Percentiles rank a stretch among this genome's conserved stretches.
phyloP scores from a whole-genome alignment of 1,140 invertebrate genomes.

The Nasonia longicornis region DNA sequence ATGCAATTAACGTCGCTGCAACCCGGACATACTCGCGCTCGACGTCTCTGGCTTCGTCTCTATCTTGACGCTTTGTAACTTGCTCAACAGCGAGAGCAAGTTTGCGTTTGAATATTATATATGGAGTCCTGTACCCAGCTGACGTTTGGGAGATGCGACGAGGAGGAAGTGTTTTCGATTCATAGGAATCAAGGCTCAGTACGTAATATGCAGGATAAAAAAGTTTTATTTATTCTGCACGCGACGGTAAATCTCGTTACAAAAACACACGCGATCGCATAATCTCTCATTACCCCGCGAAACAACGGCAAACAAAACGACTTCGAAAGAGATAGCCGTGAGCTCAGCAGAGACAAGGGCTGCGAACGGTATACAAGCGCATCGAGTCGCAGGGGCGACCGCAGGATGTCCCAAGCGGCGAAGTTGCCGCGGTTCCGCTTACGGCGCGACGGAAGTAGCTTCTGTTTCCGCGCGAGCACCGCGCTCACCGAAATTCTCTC shows the following conservation, averaged over 20 bases:
- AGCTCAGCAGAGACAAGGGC: not conserved
- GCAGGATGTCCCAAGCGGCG: constrained; percentile 11
- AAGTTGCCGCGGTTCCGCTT: constrained; percentile 11
- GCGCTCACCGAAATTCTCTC: not conserved
- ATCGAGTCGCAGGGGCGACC: not conserved
- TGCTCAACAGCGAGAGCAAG: not conserved
- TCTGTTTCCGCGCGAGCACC: not conserved
- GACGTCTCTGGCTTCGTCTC: not conserved
- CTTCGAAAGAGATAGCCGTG: not conserved
- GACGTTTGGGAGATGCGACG: not conserved
- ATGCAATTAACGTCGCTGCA: constrained; percentile 32
- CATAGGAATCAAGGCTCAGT: too few species aligned
- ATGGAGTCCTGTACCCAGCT: not conserved
- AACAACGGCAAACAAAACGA: not conserved
- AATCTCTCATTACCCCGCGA: not conserved
- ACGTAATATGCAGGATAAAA: too few species aligned
- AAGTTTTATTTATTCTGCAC: too few species aligned
- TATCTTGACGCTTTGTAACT: not conserved
- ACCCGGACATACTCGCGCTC: not conserved
- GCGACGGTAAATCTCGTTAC: not conserved
- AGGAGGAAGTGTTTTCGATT: not conserved
- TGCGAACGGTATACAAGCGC: not conserved
- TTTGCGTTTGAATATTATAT: not conserved
- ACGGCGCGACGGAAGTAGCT: not conserved
- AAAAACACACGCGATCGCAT: not conserved